Evolutionary conservation across 2,797 vertebrate species (phyloP), one percentile per base, ranked within the genome.

Genomic region (Toxotes lorentzi): DNA sequence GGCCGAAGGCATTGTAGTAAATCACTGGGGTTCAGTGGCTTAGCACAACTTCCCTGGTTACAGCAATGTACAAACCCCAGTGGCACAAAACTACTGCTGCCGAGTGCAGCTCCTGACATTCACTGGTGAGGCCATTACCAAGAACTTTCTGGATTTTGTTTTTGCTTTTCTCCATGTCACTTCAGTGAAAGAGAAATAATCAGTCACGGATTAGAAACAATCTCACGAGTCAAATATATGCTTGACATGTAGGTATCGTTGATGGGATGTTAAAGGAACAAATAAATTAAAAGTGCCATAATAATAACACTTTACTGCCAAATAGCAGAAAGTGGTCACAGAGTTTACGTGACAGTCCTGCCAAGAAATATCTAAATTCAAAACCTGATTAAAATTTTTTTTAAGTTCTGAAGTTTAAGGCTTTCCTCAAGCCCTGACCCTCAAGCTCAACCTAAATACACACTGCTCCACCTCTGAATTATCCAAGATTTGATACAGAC

Each of bases 1-100:
- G 60, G 45, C 78, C 14, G 9, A 69, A 62, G 81, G 72, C 77
- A 27, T 62, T 65, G 59, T 12, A 30, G 73, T 76, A 85, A 86
- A 83, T 87, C 76, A 76, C 45, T 34, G 48, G n/a, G 66, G 38
- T 73, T 75, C 58, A 51, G 48, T 54, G 74, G 71, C 83, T 85
- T 60, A 70, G 61, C 70, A 45, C 17, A 35, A 53, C 64, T 19
- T 67, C 43, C 64, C 57, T 54, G 30, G 43, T 58, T 60, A 53
- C n/a, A 77, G 57, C 60, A 71, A 47, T 9, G 9, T 23, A 51
- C 48, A 71, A 84, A 67, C 56, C 32, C 48, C n/a, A 30, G 32
- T 64, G 64, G 53, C 58, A 67, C 50, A 32, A 34, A 73, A 19
- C 57, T 71, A 5, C 38, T 45, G 43, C 66, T 63, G 27, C 24